Evolutionary conservation across 1,140 invertebrate species (phyloP), one percentile per base, ranked within the genome.

Genomic region (Solen grandis): DNA sequence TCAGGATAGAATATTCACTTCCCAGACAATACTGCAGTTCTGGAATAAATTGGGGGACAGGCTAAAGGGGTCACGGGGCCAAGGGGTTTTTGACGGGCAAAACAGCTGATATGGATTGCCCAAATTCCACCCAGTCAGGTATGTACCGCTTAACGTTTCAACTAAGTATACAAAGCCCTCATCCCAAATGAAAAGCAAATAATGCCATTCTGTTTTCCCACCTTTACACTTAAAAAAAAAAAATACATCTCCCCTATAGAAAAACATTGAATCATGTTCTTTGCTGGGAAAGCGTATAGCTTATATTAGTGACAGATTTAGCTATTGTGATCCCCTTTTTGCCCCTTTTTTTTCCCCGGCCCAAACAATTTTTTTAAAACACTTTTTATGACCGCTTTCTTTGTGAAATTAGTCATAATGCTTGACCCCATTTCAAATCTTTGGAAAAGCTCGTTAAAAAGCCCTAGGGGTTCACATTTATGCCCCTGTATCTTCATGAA

Each of bases 321-420:
- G 54, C 54, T 57, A 57, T 57, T 57, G 54, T 57, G 54, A 57
- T 57, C 54, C n/a, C n/a, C 54, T 57, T 57, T 57, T 57, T 19
- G n/a, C 54, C n/a, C n/a, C 29, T 27, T 57, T 57, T 27, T 27
- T 19, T 19, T 57, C 54, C 54, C n/a, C n/a, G n/a, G n/a, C n/a
- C n/a, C n/a, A n/a, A n/a, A 57, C 54, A 57, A 57, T 57, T 57
- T 57, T 57, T 19, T 57, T 57, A 57, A 57, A n/a, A n/a, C 54
- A 57, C 54, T 57, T 27, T 57, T 57, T 57, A 57, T 57, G 54
- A 57, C 54, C 54, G 54, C 29, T 22, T 57, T 27, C 29, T 57
- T 57, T 19, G n/a, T 5, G 29, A 57, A 57, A 57, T 57, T 57
- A 57, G 54, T 57, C 54, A 57, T 57, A 57, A 57, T 57, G 54